A percentile compares a stretch with the other conserved stretches of the same genome.
Conservation (phyloP, 2,888 invertebrate species). For the Ariolimax columbianus region DNA sequence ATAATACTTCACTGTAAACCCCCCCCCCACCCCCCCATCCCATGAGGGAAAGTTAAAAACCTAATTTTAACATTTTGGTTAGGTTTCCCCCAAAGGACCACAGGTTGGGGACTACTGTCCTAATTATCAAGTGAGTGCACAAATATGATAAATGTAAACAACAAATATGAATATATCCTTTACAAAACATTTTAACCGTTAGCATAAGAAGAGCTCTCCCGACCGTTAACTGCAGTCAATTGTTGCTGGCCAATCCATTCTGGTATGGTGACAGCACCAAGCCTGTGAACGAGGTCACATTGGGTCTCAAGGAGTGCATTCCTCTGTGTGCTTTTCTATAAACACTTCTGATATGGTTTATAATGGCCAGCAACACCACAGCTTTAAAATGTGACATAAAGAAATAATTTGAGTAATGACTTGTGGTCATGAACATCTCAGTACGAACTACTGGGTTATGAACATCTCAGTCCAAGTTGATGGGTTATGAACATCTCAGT, state of each 20-base stretch:
- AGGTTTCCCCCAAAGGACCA: too few relatives aligned
- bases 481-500: neutral
- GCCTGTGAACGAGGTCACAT: neutral
- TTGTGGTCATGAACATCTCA: neutral
- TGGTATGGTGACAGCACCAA: neutral
- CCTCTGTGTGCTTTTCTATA: neutral
- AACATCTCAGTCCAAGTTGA: neutral
- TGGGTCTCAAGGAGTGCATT: too few relatives aligned
- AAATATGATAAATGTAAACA: neutral
- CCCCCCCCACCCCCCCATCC: too few relatives aligned
- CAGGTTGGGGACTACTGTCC: too few relatives aligned
- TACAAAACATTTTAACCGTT: neutral
- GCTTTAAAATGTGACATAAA: neutral
- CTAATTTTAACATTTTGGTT: too few relatives aligned
- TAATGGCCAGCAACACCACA: constrained; percentile 11
- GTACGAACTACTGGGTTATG: neutral
- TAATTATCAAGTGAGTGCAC: neutral
- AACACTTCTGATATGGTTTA: neutral
- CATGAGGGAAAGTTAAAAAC: too few relatives aligned
- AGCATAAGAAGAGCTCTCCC: constrained; percentile 21
- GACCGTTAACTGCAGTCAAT: constrained; percentile 16
- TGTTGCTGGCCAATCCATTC: neutral
- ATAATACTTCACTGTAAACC: too few relatives aligned
- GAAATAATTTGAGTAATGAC: neutral
- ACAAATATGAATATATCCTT: neutral